These are phyloP conservation scores for Cossypha polioptera DNA, from an alignment of 2,797 vertebrate genomes.

Conservation along the genomic window DNA sequence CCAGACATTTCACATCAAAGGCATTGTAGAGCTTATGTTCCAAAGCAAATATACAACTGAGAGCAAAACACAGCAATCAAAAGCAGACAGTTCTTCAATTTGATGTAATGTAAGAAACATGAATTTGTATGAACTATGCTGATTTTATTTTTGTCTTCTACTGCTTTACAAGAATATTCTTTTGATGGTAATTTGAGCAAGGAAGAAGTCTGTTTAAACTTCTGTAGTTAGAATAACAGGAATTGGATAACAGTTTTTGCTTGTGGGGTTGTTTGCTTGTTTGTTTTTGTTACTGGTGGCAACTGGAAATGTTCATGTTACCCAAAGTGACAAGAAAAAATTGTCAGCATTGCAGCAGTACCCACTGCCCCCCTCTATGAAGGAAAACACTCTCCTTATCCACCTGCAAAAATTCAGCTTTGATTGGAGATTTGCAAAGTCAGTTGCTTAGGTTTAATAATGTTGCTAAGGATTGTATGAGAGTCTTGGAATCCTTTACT, in stretches of 20 bases:
- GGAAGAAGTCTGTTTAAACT: conserved; percentile 10
- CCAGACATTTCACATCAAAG: conserved; percentile 49
- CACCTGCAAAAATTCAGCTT: not conserved
- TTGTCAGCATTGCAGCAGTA: not conserved
- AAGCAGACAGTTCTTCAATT: conserved; percentile 42
- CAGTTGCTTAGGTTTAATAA: not conserved
- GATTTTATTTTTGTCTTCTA: conserved; percentile 42
- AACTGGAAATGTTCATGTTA: not conserved
- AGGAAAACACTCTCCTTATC: not conserved
- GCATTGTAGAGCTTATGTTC: conserved; percentile 16
- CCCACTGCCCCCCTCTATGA: not conserved
- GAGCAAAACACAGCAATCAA: conserved; percentile 63
- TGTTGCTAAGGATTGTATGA: not conserved
- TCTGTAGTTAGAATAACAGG: not conserved
- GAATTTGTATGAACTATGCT: not conserved
- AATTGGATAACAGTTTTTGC: not conserved
- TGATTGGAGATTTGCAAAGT: not conserved
- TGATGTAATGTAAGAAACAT: conserved; percentile 41
- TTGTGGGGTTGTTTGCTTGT: not conserved
- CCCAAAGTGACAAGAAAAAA: not conserved
- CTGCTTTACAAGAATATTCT: not conserved
- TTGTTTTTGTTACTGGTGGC: not conserved
- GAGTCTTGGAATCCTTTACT: not conserved
- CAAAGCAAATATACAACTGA: conserved; percentile 41
- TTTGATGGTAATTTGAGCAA: conserved; percentile 32